Percentiles rank a stretch among this genome's conserved stretches.
Conservation (phyloP, 37 sponge, comb jelly and placozoan genomes). For the Ephydatia muelleri region DNA sequence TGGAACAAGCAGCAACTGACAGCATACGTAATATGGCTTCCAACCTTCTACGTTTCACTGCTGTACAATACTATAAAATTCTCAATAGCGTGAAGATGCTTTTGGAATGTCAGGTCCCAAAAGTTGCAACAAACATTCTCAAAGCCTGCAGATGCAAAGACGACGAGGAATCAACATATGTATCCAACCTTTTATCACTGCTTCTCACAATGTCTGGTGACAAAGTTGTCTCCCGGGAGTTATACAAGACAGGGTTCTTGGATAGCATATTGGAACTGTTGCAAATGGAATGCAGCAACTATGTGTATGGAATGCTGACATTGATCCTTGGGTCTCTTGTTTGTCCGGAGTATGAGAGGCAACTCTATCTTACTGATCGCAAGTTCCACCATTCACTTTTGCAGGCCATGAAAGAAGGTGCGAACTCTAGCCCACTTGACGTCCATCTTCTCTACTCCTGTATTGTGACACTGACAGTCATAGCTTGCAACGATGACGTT, state of each 20-base stretch:
- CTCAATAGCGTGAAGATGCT: conserved; percentile 31
- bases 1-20: neutral
- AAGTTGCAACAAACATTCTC: neutral
- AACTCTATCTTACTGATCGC: conserved; percentile 40
- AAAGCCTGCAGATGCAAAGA: conserved; percentile 28
- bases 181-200: conserved; percentile 52
- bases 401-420: conserved; percentile 6
- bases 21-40: neutral
- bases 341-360: conserved; percentile 44
- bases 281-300: neutral
- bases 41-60: conserved; percentile 21
- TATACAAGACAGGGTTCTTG: conserved; percentile 42
- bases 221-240: conserved; percentile 59
- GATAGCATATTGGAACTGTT: conserved; percentile 32
- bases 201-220: conserved; percentile 68
- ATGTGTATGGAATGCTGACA: conserved; percentile 25
- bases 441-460: conserved; percentile 49
- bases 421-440: conserved; percentile 13
- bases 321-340: conserved; percentile 76
- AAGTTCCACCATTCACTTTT: conserved; percentile 35
- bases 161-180: conserved; percentile 37
- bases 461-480: conserved; percentile 72
- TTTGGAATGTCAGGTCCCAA: conserved; percentile 12
- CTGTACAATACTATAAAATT: conserved; percentile 27
- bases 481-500: conserved; percentile 67